Conservation (phyloP, 2,113 vertebrate species). For the Phoxinus phoxinus region DNA sequence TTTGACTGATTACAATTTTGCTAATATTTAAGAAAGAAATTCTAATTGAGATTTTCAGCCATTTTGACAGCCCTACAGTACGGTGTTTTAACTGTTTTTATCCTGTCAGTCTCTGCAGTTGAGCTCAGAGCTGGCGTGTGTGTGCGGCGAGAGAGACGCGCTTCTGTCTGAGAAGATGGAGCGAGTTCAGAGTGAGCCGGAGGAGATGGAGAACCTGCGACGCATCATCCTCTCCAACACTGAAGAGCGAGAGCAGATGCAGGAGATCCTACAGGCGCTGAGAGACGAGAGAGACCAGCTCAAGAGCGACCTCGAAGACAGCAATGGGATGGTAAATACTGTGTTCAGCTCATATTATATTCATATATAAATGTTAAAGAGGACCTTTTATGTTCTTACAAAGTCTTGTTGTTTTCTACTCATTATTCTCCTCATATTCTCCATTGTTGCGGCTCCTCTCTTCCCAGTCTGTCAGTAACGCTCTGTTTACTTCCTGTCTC, state of each 20-base stretch:
- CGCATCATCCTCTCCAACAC: not conserved
- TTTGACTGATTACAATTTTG: no score
- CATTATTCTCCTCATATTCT: no score
- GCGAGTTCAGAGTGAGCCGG: not conserved
- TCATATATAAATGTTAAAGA: no score
- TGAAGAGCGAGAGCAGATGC: constrained; percentile 48
- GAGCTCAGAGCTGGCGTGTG: constrained; percentile 54
- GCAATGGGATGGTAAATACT: constrained; percentile 38
- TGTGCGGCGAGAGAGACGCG: constrained; percentile 51
- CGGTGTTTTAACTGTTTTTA: not conserved
- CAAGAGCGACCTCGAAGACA: constrained; percentile 42
- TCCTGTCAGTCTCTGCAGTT: constrained; percentile 20
- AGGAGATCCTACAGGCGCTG: constrained; percentile 44
- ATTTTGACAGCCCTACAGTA: no score
- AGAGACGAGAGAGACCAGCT: constrained; percentile 39
- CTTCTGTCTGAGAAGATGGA: constrained; percentile 48
- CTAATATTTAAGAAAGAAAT: no score
- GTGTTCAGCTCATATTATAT: not conserved
- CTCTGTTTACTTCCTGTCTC: no score
- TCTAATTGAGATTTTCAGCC: no score
- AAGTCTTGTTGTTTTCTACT: no score
- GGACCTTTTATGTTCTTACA: no score
- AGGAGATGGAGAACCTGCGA: constrained; percentile 26
- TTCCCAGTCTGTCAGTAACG: no score
- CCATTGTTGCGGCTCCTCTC: no score